phyloP scores from a whole-genome alignment of 2,888 invertebrate genomes.

The Rotaria socialis region DNA sequence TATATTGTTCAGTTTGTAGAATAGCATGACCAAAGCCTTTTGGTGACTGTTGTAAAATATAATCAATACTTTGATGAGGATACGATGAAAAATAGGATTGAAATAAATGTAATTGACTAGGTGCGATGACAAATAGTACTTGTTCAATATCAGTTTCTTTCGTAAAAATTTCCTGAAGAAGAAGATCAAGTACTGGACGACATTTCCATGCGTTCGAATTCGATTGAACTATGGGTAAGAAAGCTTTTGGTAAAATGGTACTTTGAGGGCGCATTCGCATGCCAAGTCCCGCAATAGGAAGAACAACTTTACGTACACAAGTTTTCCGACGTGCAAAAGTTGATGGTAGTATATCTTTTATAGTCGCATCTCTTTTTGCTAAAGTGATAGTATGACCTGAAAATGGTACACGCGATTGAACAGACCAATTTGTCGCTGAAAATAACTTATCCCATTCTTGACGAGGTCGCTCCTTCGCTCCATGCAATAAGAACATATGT shows the following conservation, averaged over 20 bases:
- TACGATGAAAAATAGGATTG: neutral
- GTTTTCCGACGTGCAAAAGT: neutral
- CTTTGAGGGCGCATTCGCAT: constrained; percentile 16
- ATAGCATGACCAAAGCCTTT: constrained; percentile 37
- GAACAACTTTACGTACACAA: neutral
- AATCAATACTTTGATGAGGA: neutral
- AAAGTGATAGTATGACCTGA: neutral
- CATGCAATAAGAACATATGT: neutral
- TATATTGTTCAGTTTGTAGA: constrained; percentile 21
- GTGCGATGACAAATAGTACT: constrained; percentile 1
- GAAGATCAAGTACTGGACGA: constrained; percentile 1
- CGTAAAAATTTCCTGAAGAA: neutral
- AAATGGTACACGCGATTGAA: constrained; percentile 2
- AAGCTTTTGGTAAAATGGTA: constrained; percentile 3
- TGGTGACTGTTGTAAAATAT: constrained; percentile 18
- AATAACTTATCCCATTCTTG: neutral
- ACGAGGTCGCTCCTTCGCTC: neutral
- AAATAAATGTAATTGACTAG: constrained; percentile 28
- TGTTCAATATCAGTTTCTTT: constrained; percentile 24
- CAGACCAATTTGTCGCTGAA: neutral
- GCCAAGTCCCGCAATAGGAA: constrained; percentile 31
- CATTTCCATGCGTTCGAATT: neutral
- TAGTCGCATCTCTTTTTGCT: neutral
- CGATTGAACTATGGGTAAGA: constrained; percentile 24
- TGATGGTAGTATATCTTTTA: neutral